Evolutionary conservation across 2,113 vertebrate genomes (phyloP), one percentile per base, ranked within the genome.

Genomic region (Spermophilus dauricus): DNA sequence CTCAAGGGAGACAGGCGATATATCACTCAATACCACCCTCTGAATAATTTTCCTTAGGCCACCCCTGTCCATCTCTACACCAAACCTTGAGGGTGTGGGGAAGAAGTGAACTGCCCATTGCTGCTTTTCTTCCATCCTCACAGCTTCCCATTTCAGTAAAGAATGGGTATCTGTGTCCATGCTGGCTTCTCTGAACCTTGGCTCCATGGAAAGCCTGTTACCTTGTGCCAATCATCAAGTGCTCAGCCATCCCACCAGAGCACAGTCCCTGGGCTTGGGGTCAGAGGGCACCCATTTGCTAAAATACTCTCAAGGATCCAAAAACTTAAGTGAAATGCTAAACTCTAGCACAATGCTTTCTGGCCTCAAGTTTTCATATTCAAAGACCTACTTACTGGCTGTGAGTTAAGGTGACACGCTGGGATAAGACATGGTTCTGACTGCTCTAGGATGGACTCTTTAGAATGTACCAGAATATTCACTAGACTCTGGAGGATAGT

Each of bases 201-300:
- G 16, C 34, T 67, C 3, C 17, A 9, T 8, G 14, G 24, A 85
- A 45, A 18, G 28, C 4, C n/a, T 56, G 16, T 8, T 37, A 28
- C 9, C 17, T 39, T 53, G 45, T 45, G 5, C n/a, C 93, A 5
- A 37, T 84, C 28, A 4, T 13, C 30, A 51, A 13, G 11, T 17
- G 42, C 92, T 63, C 17, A 51, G 22, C 8, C 28, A n/a, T 53
- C 20, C 5, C n/a, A 22, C 34, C 30, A 34, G 3, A 51, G 39
- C 1, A 2, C 10, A 34, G 26, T n/a, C 12, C 22, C 70, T 63
- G 77, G 17, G 39, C 2, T 72, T 78, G 76, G 39, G 14, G 11
- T 20, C 34, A 45, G 0, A 34, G 65, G 13, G 0, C 2, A 39
- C 30, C 5, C 11, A 9, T 69, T 39, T 8, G 0, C 34, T 69